Percentiles rank a stretch among this genome's conserved stretches.
phyloP scores from a whole-genome alignment of 2,113 vertebrate species.

The Nyctereutes procyonoides region DNA sequence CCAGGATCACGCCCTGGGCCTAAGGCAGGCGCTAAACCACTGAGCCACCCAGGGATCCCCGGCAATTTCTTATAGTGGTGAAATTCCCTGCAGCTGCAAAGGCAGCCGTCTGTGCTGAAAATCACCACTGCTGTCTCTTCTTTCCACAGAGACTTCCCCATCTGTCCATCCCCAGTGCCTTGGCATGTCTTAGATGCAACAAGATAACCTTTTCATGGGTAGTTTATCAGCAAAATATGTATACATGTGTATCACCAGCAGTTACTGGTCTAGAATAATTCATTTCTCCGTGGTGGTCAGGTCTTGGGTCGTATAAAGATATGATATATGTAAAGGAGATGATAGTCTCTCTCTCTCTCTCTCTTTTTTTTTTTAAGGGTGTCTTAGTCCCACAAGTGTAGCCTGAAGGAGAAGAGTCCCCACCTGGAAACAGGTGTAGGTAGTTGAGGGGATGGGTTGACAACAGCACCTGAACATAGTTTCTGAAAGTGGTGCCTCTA shows the following conservation, averaged over 20 bases:
- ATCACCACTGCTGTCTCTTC: background rate
- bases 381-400: background rate
- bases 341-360: background rate
- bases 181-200: background rate
- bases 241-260: background rate
- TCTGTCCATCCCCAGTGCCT: background rate
- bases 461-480: background rate
- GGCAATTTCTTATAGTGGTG: background rate
- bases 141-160: background rate
- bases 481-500: background rate
- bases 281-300: background rate
- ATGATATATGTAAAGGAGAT: background rate
- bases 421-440: background rate
- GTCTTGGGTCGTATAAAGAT: conserved; percentile 3
- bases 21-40: no score
- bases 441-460: background rate
- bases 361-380: background rate
- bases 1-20: no score
- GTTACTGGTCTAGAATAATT: background rate
- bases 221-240: background rate
- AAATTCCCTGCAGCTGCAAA: background rate
- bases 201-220: background rate
- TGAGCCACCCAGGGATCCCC: no score
- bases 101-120: background rate
- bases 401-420: background rate